A percentile compares a stretch with the other conserved stretches of the same genome.
These are phyloP conservation scores for Parus major DNA, from an alignment of 2,113 vertebrate species.

Conservation along the genomic window DNA sequence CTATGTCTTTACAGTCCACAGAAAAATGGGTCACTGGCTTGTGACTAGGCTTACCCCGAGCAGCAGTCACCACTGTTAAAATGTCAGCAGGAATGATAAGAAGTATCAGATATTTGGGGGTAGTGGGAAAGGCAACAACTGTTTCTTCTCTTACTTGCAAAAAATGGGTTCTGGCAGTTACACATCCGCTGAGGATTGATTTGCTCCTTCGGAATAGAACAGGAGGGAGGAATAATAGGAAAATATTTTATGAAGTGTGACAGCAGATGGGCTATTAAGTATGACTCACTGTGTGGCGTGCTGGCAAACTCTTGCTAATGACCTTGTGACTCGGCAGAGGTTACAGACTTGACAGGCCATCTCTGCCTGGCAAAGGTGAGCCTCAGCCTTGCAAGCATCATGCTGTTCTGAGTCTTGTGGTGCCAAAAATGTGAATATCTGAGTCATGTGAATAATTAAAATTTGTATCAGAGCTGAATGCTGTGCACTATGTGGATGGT, in stretches of 20 bases:
- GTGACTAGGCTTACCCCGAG: neutral
- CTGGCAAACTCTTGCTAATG: constrained; percentile 26
- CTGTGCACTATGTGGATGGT: neutral
- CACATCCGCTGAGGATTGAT: neutral
- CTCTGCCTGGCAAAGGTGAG: constrained; percentile 25
- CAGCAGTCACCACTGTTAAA: constrained; percentile 6
- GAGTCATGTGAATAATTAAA: constrained; percentile 20
- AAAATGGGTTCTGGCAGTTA: neutral
- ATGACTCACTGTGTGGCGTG: neutral
- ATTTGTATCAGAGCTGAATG: neutral
- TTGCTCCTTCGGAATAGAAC: neutral
- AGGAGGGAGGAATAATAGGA: constrained; percentile 30
- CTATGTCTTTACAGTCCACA: neutral
- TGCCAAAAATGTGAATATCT: constrained; percentile 11
- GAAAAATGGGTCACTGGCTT: neutral
- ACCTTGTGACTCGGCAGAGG: constrained; percentile 38
- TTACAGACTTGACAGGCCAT: constrained; percentile 8
- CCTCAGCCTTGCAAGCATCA: neutral
- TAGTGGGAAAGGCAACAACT: neutral
- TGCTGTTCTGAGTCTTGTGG: neutral
- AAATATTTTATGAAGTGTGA: constrained; percentile 45
- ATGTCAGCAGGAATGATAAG: constrained; percentile 33
- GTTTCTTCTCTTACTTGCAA: constrained; percentile 7
- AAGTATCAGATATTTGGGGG: neutral
- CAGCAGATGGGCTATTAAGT: constrained; percentile 35